Conservation (phyloP, 2,888 invertebrate genomes). For the Leucania comma region DNA sequence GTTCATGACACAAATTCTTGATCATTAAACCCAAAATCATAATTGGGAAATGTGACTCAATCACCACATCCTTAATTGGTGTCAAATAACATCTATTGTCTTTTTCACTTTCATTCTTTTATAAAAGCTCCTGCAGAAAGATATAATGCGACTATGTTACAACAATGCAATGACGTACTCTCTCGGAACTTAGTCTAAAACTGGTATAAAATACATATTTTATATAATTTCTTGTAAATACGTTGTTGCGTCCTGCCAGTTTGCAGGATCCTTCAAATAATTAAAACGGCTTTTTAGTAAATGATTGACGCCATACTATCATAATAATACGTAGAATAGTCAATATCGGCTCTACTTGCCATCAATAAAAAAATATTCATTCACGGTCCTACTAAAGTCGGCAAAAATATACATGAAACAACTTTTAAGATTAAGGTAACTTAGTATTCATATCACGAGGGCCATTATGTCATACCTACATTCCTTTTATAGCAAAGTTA, state of each 20-base stretch:
- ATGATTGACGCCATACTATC: slow-evolving; percentile 19
- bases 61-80: slow-evolving; percentile 37
- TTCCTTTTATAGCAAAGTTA: slow-evolving; percentile 53
- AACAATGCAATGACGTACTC: background rate
- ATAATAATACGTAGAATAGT: no score
- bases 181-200: no score
- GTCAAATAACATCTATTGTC: slow-evolving; percentile 10
- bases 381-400: background rate
- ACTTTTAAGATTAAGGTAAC: slow-evolving; percentile 24
- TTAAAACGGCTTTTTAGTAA: slow-evolving; percentile 33
- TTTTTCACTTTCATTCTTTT: slow-evolving; percentile 20
- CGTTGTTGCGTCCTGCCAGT: background rate
- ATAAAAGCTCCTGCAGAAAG: background rate
- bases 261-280: background rate
- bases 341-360: no score
- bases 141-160: background rate
- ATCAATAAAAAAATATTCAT: no score
- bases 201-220: no score
- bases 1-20: background rate
- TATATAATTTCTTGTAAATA: background rate
- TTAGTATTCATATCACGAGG: slow-evolving; percentile 47
- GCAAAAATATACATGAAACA: slow-evolving; percentile 43
- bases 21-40: slow-evolving; percentile 3
- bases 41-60: slow-evolving; percentile 15
- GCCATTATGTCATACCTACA: slow-evolving; percentile 42